Conservation (phyloP, 2,888 invertebrate species). For the Aquatica leii region DNA sequence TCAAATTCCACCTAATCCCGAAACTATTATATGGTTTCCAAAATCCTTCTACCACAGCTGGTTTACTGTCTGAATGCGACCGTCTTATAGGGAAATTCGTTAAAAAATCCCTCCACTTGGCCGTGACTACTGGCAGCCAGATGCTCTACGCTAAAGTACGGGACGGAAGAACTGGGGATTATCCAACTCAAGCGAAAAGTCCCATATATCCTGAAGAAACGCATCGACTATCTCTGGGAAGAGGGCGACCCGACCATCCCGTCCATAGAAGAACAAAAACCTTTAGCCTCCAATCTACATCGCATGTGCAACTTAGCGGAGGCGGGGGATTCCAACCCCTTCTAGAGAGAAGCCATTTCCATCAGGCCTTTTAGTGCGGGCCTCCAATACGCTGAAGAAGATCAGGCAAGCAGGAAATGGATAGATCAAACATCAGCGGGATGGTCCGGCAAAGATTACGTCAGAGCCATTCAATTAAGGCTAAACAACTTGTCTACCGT, state of each 20-base stretch:
- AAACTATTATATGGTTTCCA: conserved; percentile 52
- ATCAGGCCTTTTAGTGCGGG: no score
- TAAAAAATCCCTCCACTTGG: conserved; percentile 48
- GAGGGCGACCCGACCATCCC: no score
- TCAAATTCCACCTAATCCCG: conserved; percentile 52
- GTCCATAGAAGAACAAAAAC: no score
- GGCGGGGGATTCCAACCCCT: no score
- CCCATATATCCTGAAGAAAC: no score
- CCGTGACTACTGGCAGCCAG: conserved; percentile 40
- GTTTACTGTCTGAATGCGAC: conserved; percentile 48
- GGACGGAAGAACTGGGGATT: conserved; percentile 47
- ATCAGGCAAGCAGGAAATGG: conserved; percentile 33
- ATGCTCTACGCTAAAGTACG: conserved; percentile 28
- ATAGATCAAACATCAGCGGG: conserved; percentile 24
- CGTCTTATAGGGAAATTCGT: conserved; percentile 45
- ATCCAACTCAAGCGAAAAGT: no score
- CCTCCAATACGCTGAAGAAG: not conserved
- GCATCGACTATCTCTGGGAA: no score
- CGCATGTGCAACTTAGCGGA: no score
- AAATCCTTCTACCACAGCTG: conserved; percentile 41
- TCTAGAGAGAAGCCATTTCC: no score
- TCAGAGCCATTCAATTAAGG: not conserved
- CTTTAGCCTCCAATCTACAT: no score
- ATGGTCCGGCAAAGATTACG: conserved; percentile 28
- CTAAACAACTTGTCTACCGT: not conserved